phyloP scores from a whole-genome alignment of 2,797 vertebrate genomes.

The Merluccius polli region DNA sequence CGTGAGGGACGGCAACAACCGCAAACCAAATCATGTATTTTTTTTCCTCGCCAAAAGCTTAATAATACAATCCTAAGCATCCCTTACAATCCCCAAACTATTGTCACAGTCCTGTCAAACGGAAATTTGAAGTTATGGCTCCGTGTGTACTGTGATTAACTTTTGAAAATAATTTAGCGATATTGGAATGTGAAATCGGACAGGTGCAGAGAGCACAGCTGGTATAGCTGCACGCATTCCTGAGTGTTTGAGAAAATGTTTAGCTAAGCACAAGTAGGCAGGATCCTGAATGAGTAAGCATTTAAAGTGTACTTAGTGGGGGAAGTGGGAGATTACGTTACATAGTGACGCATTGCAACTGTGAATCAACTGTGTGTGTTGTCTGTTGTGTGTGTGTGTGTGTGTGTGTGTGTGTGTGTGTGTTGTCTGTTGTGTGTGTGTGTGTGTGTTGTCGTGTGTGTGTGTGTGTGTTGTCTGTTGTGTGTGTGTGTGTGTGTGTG shows the following conservation, averaged over 20 bases:
- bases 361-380: background rate
- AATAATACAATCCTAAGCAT: background rate
- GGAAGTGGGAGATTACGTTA: background rate
- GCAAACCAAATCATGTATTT: background rate
- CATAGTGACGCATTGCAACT: background rate
- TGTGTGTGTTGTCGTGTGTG: conserved; percentile 18
- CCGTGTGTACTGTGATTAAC: background rate
- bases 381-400: conserved; percentile 4
- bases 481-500: conserved; percentile 18
- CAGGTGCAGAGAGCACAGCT: background rate
- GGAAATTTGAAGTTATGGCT: background rate
- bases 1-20: background rate
- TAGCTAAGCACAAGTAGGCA: conserved; percentile 45
- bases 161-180: no score
- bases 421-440: conserved; percentile 19
- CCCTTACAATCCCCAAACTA: background rate
- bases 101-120: background rate
- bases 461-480: background rate
- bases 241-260: background rate
- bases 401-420: background rate
- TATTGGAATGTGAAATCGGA: background rate
- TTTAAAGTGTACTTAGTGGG: conserved; percentile 41
- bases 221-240: background rate
- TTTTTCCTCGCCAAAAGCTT: background rate
- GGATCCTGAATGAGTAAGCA: conserved; percentile 54